Evolutionary conservation across 2,113 vertebrate genomes (phyloP), one percentile per base, ranked within the genome.

Genomic region (Forbesichthys agassizii): DNA sequence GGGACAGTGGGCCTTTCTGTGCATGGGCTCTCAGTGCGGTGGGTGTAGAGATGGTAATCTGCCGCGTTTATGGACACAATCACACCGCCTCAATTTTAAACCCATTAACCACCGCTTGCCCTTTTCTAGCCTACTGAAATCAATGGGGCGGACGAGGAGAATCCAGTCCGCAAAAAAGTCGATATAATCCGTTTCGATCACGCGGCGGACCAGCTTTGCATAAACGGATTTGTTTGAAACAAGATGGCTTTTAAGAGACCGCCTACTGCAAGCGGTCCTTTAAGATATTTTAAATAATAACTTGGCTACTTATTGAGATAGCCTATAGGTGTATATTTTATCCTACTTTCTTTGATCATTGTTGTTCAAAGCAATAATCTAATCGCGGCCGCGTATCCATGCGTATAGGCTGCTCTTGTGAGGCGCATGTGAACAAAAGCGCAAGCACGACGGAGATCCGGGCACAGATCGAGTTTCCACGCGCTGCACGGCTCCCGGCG

Each of bases 391-490:
- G 12, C 54, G 9, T 20, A 65, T 78, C 63, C 74, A 73, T 75
- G 86, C 82, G 77, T 27, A 68, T 75, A 72, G 66, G 77, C 71
- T 87, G 82, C 78, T 51, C 77, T 77, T 69, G 69, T 79, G 78
- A 87, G 76, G 77, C 85, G 88, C 84, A 75, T 89, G 88, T 88
- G 90, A 92, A 92, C 89, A 91, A 88, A 90, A 88, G 89, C 82
- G 68, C 79, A 85, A 82, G 84, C 85, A 68, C 70, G 75, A 79
- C 91, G 92, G 91, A 94, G 91, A 92, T 93, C 92, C 93, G 93
- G 91, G 92, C 91, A 85, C 90, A 94, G 95, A 96, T 97, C 95
- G 93, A 91, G 94, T 97, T 98, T 95, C 95, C 88, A 92, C 91
- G 91, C 92, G 82, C 85, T 83, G 85, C 90, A 82, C 83, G 79